Base-by-base conservation (phyloP, 2,113 vertebrate species). In the Scomber colias region DNA sequence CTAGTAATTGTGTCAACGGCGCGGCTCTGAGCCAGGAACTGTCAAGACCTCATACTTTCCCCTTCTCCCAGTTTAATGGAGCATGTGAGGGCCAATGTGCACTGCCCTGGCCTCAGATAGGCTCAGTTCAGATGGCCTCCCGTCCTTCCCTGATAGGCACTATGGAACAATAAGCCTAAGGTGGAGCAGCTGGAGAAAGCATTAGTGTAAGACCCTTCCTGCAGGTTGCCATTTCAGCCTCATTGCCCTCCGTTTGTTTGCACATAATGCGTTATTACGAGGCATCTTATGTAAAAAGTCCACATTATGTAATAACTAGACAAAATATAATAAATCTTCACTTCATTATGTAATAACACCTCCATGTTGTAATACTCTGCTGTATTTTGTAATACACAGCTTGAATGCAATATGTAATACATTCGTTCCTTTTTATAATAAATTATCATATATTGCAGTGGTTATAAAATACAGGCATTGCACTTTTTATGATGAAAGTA, bases 131-230 rank as follows among this genome's bases (percentile, higher is more conserved):
- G 70, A 84, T 53, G 80, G 81, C 79, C 82, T 75, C 76, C 61
- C 31, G 67, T 82, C 79, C 67, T 57, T 59, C 75, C 61, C 15
- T 66, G 74, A 86, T 83, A 17, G 83, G 59, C 87, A 55, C 82
- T 19, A 75, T 71, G 91, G 89, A 90, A 81, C 85, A 82, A 85
- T 82, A 69, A 84, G 70, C 68, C 87, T 51, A 77, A 85, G 88
- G 88, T 85, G 71, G 84, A 88, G 81, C 93, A 92, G 92, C 90
- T 91, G 93, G 81, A 82, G 82, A 92, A 91, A 48, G 71, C 90
- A 92, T 94, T 87, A 92, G 78, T 78, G 75, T 62, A 73, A 77
- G 72, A 86, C 79, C 71, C 83, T 62, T 91, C 81, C 84, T 80
- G 80, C 77, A 86, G 84, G 71, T 86, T 64, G 63, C 70, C 80